phyloP scores from a whole-genome alignment of 2,888 invertebrate genomes.

The Eulithis testata region DNA sequence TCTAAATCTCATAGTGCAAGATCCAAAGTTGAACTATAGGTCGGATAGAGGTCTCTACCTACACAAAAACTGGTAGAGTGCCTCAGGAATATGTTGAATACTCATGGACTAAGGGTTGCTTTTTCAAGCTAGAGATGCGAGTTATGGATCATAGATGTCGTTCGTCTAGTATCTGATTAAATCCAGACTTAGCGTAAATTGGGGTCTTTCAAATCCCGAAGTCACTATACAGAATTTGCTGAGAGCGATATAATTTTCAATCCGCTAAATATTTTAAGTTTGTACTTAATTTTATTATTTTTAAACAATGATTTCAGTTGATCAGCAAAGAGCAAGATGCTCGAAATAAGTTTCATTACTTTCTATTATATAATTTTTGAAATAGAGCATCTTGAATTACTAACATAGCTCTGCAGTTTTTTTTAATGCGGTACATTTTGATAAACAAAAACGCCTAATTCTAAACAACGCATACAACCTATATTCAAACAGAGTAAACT shows the following conservation, averaged over 20 bases:
- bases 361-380: too few species aligned
- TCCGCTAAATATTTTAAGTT: too few species aligned
- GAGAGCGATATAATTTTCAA: too few species aligned
- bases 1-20: neutral
- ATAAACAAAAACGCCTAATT: conserved; percentile 45
- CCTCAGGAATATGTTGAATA: neutral
- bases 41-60: conserved; percentile 20
- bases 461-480: conserved; percentile 73
- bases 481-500: conserved; percentile 79
- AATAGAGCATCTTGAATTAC: too few species aligned
- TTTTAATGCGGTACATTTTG: neutral
- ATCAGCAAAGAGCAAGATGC: too few species aligned
- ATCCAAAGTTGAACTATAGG: neutral
- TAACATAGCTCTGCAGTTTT: too few species aligned
- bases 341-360: too few species aligned
- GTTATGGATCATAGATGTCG: conserved; percentile 42
- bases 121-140: conserved; percentile 27
- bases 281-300: too few species aligned
- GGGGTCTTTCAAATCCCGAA: too few species aligned
- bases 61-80: neutral
- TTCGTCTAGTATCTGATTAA: conserved; percentile 8
- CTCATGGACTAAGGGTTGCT: conserved; percentile 1
- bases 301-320: too few species aligned
- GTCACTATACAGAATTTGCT: too few species aligned
- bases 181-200: neutral